phyloP scores from a whole-genome alignment of 2,888 invertebrate genomes.

The Oscheius sp. region DNA sequence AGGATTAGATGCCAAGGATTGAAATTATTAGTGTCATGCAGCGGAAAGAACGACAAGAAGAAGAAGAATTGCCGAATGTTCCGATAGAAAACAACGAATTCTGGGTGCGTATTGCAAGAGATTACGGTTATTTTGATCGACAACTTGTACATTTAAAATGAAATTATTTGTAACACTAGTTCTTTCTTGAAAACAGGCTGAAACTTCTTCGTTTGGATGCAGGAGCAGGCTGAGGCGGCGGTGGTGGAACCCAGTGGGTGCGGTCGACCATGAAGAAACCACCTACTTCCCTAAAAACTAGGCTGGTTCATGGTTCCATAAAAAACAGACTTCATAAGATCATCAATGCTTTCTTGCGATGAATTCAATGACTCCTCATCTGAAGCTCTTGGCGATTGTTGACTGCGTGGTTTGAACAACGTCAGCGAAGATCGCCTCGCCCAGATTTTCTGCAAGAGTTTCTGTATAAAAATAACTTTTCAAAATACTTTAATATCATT shows the following conservation, averaged over 20 bases:
- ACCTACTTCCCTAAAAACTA: constrained; percentile 28
- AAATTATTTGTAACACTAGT: neutral
- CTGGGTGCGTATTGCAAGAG: neutral
- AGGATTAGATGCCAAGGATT: constrained; percentile 54
- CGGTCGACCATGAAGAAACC: constrained; percentile 28
- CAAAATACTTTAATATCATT: constrained; percentile 18
- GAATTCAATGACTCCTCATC: constrained; percentile 27
- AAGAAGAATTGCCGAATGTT: constrained; percentile 38
- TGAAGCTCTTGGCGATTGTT: constrained; percentile 5
- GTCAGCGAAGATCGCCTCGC: constrained; percentile 23
- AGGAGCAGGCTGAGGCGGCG: neutral
- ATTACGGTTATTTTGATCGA: neutral
- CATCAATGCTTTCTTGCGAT: constrained; percentile 24
- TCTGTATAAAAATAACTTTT: neutral
- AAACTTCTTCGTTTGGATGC: constrained; percentile 22
- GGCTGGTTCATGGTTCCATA: neutral
- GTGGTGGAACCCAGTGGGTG: neutral
- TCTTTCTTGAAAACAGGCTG: constrained; percentile 18
- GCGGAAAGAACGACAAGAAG: constrained; percentile 37
- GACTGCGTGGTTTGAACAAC: constrained; percentile 3
- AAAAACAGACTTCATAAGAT: constrained; percentile 14
- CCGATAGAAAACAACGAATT: neutral
- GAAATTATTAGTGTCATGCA: constrained; percentile 49
- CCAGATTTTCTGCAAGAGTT: constrained; percentile 16
- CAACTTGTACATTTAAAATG: neutral